Percentiles rank a stretch among this genome's conserved stretches.
Evolutionary conservation across 2,888 invertebrate species (phyloP).

Genomic region (Reticulitermes lucifugus): DNA sequence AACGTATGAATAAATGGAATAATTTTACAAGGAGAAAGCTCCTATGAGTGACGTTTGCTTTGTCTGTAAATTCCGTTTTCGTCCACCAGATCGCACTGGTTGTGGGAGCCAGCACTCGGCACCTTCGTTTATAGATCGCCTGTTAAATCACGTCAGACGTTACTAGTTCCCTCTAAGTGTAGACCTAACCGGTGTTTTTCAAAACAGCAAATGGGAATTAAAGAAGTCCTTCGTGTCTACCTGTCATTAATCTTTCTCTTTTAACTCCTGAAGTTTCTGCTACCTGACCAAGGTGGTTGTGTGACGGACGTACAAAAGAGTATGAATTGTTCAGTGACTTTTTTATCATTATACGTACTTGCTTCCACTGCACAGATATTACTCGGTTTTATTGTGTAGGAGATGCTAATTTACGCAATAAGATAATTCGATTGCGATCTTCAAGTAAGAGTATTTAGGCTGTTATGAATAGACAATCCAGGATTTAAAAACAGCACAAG

Average conservation of each 20-base stretch:
- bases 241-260: conserved; percentile 42
- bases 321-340: conserved; percentile 23
- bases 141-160: too few species aligned
- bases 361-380: conserved; percentile 2
- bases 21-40: too few species aligned
- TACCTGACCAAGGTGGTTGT: conserved; percentile 36
- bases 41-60: too few species aligned
- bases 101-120: too few species aligned
- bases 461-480: neutral
- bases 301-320: conserved; percentile 28
- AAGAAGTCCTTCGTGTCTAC: conserved; percentile 29
- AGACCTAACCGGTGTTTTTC: conserved; percentile 7
- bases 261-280: conserved; percentile 40
- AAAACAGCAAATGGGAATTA: conserved; percentile 43
- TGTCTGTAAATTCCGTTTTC: too few species aligned
- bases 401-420: conserved; percentile 15
- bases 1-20: too few species aligned
- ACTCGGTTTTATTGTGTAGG: conserved; percentile 5
- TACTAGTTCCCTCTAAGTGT: neutral
- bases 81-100: too few species aligned
- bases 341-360: neutral
- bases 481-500: neutral
- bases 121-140: too few species aligned
- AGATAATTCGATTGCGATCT: conserved; percentile 16
- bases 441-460: conserved; percentile 31